These are phyloP conservation scores for Apeira syringaria DNA, from an alignment of 2,888 invertebrate genomes.

Conservation along the genomic window DNA sequence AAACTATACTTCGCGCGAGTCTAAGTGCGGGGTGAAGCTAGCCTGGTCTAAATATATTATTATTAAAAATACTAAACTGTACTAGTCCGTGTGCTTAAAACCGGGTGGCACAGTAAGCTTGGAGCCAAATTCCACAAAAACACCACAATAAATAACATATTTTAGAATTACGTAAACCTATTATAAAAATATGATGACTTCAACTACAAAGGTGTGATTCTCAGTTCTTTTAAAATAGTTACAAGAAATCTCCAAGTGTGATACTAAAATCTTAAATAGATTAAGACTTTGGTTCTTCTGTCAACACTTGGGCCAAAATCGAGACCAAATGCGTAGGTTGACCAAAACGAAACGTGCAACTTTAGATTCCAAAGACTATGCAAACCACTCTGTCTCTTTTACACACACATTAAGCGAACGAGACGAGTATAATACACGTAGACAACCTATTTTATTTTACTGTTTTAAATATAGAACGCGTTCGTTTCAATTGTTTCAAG, in stretches of 20 bases:
- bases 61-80: too few relatives aligned
- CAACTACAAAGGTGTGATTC: too few relatives aligned
- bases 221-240: too few relatives aligned
- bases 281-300: conserved; percentile 20
- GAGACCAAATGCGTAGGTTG: conserved; percentile 27
- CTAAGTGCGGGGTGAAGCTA: too few relatives aligned
- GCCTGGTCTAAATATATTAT: too few relatives aligned
- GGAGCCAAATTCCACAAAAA: too few relatives aligned
- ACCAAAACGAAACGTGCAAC: conserved; percentile 19
- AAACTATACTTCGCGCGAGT: too few relatives aligned
- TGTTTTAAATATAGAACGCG: conserved; percentile 39
- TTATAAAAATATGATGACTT: too few relatives aligned
- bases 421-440: conserved; percentile 20
- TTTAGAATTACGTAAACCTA: too few relatives aligned
- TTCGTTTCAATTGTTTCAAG: conserved; percentile 35
- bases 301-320: conserved; percentile 24
- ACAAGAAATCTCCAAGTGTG: conserved; percentile 16
- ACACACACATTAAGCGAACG: conserved; percentile 6
- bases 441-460: conserved; percentile 36
- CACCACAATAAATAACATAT: too few relatives aligned
- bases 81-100: too few relatives aligned
- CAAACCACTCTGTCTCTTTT: conserved; percentile 15
- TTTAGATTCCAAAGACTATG: conserved; percentile 18
- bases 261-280: conserved; percentile 21
- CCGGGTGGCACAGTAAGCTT: too few relatives aligned